Percentiles rank a stretch among this genome's conserved stretches.
phyloP scores from a whole-genome alignment of 2,113 vertebrate species.

The Pseudorhombus dupliciocellatus region DNA sequence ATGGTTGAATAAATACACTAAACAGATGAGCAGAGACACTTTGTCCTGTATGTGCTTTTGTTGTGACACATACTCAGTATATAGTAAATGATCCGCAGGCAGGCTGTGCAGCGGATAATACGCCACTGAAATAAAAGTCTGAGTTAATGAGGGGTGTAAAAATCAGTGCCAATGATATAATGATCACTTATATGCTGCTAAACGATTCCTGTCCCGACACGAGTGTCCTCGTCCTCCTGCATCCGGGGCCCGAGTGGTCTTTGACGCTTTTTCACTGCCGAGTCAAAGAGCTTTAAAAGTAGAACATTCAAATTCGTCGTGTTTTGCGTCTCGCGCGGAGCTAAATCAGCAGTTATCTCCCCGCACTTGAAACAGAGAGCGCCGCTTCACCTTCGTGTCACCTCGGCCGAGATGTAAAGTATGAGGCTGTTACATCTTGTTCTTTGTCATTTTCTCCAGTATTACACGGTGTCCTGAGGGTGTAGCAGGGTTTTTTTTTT shows the following conservation, averaged over 20 bases:
- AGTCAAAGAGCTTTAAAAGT: slow-evolving; percentile 15
- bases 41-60: neutral
- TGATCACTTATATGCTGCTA: slow-evolving; percentile 18
- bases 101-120: neutral
- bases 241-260: neutral
- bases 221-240: slow-evolving; percentile 25
- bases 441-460: neutral
- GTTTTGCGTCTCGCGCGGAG: neutral
- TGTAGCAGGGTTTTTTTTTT: neutral
- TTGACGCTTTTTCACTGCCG: neutral
- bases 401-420: neutral
- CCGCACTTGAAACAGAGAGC: slow-evolving; percentile 2
- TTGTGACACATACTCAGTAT: neutral
- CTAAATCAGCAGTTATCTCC: neutral
- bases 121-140: slow-evolving; percentile 6
- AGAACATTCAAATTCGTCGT: neutral
- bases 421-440: neutral
- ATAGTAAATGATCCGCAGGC: no score
- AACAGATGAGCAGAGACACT: neutral
- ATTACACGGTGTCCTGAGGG: neutral
- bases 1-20: slow-evolving; percentile 8
- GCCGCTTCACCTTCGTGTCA: slow-evolving; percentile 14
- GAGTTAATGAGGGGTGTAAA: slow-evolving; percentile 18
- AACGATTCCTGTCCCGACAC: neutral
- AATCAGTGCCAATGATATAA: slow-evolving; percentile 20